Percentiles rank a stretch among this genome's conserved stretches.
These are phyloP conservation scores for Agrotis ipsilon DNA, from an alignment of 2,888 invertebrate species.

Conservation along the genomic window DNA sequence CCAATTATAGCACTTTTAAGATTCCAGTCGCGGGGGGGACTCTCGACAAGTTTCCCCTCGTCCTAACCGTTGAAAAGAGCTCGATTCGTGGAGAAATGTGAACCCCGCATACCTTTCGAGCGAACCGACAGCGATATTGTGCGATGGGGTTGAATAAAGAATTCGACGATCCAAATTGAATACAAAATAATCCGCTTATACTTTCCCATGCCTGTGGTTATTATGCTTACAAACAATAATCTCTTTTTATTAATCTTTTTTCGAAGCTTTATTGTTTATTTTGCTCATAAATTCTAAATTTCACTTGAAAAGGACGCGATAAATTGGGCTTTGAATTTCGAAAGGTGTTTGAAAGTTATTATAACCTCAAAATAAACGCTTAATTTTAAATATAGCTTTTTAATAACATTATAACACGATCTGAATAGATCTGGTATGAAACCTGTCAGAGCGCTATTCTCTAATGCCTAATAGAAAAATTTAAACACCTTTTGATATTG, in stretches of 20 bases:
- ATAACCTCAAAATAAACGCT: background rate
- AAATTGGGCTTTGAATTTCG: slow-evolving; percentile 10
- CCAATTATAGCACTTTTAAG: slow-evolving; percentile 41
- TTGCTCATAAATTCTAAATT: slow-evolving; percentile 2
- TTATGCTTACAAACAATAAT: slow-evolving; percentile 34
- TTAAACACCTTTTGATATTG: background rate
- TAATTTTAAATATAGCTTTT: slow-evolving; percentile 21
- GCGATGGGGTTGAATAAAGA: slow-evolving; percentile 48
- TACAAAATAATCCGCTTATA: slow-evolving; percentile 55
- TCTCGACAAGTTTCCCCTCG: slow-evolving; percentile 44
- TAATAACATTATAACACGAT: slow-evolving; percentile 23
- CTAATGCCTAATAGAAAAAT: slow-evolving; percentile 19
- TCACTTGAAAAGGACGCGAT: background rate
- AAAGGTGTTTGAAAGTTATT: slow-evolving; percentile 21
- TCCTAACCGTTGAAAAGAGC: slow-evolving; percentile 41
- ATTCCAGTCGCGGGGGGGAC: slow-evolving; percentile 24
- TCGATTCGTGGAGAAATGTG: slow-evolving; percentile 46
- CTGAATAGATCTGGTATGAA: slow-evolving; percentile 31
- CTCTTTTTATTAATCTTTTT: slow-evolving; percentile 26
- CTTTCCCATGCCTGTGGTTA: slow-evolving; percentile 10
- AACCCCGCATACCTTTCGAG: slow-evolving; percentile 40
- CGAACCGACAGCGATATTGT: slow-evolving; percentile 30
- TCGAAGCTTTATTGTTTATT: slow-evolving; percentile 17
- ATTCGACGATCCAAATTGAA: slow-evolving; percentile 47
- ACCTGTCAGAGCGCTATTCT: slow-evolving; percentile 34